These are phyloP conservation scores for Melangyna quadrimaculata DNA, from an alignment of 2,888 invertebrate species.

Conservation along the genomic window DNA sequence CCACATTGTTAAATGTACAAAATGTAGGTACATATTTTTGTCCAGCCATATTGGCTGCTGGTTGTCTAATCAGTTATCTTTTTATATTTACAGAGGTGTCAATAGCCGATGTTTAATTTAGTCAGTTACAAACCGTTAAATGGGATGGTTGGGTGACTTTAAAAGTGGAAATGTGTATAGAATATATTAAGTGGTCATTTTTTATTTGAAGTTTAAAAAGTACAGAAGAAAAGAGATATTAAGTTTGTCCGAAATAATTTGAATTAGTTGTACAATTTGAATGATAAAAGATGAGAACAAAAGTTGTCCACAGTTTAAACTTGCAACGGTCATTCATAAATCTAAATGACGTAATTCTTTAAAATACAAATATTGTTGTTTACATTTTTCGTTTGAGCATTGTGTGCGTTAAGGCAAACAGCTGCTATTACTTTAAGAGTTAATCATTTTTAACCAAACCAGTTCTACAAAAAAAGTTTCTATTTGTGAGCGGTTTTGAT, in stretches of 20 bases:
- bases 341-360: conserved; percentile 47
- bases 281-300: background rate
- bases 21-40: no score
- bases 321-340: background rate
- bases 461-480: conserved; percentile 7
- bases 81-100: background rate
- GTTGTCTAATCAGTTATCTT: conserved; percentile 50
- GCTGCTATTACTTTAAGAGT: conserved; percentile 22
- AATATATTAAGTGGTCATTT: background rate
- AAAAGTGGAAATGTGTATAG: background rate
- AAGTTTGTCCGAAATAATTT: no score
- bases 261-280: background rate
- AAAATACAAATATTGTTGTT: conserved; percentile 57
- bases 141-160: background rate
- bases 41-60: conserved; percentile 6
- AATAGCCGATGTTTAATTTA: conserved; percentile 7
- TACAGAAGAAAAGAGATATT: no score
- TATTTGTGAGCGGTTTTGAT: background rate
- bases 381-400: conserved; percentile 27
- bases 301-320: background rate
- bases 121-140: conserved; percentile 31
- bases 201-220: background rate
- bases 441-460: conserved; percentile 23
- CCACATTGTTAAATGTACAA: conserved; percentile 1
- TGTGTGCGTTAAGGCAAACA: conserved; percentile 31